Base-by-base conservation (phyloP, 2,113 vertebrate species). In the Periophthalmus modestus region DNA sequence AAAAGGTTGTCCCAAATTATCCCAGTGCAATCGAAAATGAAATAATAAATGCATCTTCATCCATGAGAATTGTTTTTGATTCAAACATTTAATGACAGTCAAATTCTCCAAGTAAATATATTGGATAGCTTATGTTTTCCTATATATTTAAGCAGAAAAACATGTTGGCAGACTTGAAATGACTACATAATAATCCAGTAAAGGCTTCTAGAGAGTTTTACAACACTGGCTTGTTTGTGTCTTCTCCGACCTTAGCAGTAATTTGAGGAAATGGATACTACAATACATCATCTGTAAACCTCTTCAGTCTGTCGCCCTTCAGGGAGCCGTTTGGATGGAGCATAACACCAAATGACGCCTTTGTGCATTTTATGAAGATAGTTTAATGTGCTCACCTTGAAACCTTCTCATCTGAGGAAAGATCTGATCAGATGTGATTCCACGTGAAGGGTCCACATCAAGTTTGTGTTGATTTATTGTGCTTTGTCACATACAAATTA, bases 381-480 rank as follows among this genome's bases (percentile, higher is more conserved):
- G 70, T 80, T 84, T 83, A 47, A 78, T 74, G 70, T 70, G 4
- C 47, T 82, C 66, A 39, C 62, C 68, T 74, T 84, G 55, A 85
- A 81, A 89, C 82, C 73, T 72, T 68, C 54, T 54, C 21, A 23
- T 83, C 71, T 73, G 14, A 73, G 57, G 13, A 43, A 43, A 57
- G 34, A 23, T 63, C 71, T 70, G 48, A 68, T 81, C 73, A 50
- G 70, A 68, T 55, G 63, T 76, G 69, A 74, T 82, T 79, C 70
- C 67, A 65, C 72, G 75, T 34, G 77, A 69, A 68, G 74, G 72
- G 69, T 67, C 52, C 69, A 76, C 39, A 43, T 43, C 39, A 79
- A 82, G 76, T 69, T 66, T 68, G 77, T 74, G 81, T 89, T 91
- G 89, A 93, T 86, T 91, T 70, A 86, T 76, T 84, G 86, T 85